Evolutionary conservation across 2,797 vertebrate genomes (phyloP).

Genomic region (Capromys pilorides): DNA sequence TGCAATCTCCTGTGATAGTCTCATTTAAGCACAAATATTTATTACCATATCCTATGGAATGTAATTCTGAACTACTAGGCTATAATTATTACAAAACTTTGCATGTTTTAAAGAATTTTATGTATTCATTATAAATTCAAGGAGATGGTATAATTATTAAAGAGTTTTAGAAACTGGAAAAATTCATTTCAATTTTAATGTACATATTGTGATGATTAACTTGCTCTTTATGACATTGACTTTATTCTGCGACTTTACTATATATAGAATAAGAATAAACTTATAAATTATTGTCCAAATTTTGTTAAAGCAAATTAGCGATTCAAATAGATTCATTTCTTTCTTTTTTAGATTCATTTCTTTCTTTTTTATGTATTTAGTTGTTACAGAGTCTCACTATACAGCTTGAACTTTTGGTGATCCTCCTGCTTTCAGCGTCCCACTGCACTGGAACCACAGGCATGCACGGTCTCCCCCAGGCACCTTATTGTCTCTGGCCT

Average conservation of each 20-base stretch:
- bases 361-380: too few relatives aligned
- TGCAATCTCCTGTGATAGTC: not conserved
- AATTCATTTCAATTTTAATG: not conserved
- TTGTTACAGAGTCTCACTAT: too few relatives aligned
- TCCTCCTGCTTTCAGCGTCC: too few relatives aligned
- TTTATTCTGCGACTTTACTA: not conserved
- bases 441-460: too few relatives aligned
- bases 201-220: not conserved
- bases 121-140: constrained; percentile 31
- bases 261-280: not conserved
- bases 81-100: not conserved
- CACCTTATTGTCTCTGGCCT: too few relatives aligned
- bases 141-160: constrained; percentile 28
- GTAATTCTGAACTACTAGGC: not conserved
- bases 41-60: not conserved
- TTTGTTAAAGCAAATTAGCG: constrained; percentile 28
- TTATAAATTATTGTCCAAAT: not conserved
- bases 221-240: not conserved
- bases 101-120: not conserved
- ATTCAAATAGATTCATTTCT: not conserved
- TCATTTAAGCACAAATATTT: constrained; percentile 18
- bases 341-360: too few relatives aligned
- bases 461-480: too few relatives aligned
- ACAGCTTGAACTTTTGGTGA: too few relatives aligned
- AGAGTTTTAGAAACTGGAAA: constrained; percentile 18